Evolutionary conservation across 2,888 invertebrate species (phyloP).

Genomic region (Anaspis maculata): DNA sequence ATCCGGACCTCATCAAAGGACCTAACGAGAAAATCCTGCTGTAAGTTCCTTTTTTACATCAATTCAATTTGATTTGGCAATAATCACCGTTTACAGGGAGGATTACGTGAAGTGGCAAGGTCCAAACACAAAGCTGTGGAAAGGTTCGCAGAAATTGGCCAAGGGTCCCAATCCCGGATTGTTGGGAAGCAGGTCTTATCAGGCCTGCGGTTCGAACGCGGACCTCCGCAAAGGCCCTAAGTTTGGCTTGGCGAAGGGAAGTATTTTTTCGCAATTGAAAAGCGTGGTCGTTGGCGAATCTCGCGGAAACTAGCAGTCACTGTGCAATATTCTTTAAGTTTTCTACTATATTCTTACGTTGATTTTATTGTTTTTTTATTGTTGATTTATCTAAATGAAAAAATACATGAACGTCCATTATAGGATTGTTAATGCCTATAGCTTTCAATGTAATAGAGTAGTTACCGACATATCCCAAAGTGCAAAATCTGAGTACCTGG

Average conservation of each 20-base stretch:
- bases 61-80: too few relatives aligned
- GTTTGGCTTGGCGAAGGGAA: constrained; percentile 65
- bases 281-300: constrained; percentile 42
- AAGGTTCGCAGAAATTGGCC: constrained; percentile 44
- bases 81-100: constrained; percentile 55
- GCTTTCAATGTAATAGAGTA: constrained; percentile 1
- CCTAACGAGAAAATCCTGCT: constrained; percentile 68
- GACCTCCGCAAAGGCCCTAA: constrained; percentile 66
- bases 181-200: constrained; percentile 36
- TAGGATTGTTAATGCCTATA: constrained; percentile 1
- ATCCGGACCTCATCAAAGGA: constrained; percentile 64
- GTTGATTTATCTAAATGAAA: too few relatives aligned
- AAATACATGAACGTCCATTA: too few relatives aligned
- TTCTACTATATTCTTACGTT: not conserved
- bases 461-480: constrained; percentile 4
- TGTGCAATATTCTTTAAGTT: constrained; percentile 28
- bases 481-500: constrained; percentile 5
- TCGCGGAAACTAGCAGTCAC: constrained; percentile 43
- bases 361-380: too few relatives aligned
- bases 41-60: constrained; percentile 48
- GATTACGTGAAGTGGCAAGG: constrained; percentile 82
- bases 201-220: constrained; percentile 58
- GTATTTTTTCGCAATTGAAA: constrained; percentile 64
- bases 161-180: constrained; percentile 47
- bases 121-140: constrained; percentile 56